Evolutionary conservation across 2,888 invertebrate genomes (phyloP).

Genomic region (Brenthis ino): DNA sequence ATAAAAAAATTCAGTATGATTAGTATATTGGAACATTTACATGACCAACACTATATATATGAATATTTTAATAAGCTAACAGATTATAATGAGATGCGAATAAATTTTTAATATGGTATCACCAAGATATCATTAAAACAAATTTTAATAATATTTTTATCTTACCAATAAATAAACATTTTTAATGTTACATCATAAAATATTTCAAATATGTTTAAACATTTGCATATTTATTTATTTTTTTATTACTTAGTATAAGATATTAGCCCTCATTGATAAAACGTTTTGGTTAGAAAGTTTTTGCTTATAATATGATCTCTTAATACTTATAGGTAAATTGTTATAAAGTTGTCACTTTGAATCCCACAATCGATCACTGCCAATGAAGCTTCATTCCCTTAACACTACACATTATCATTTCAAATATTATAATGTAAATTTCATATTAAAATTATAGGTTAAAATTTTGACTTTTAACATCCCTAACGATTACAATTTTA

Average conservation of each 20-base stretch:
- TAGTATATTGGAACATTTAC: not conserved
- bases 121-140: too few species aligned
- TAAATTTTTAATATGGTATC: too few species aligned
- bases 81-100: too few species aligned
- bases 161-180: too few species aligned
- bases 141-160: too few species aligned
- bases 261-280: conserved; percentile 18
- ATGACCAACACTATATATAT: too few species aligned
- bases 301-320: conserved; percentile 39
- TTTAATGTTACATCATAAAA: too few species aligned
- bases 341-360: conserved; percentile 33
- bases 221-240: not conserved
- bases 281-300: conserved; percentile 31
- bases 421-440: not conserved
- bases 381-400: conserved; percentile 16
- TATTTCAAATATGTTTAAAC: too few species aligned
- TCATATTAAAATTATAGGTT: not conserved
- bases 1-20: not conserved
- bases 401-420: not conserved
- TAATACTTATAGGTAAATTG: conserved; percentile 33
- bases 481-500: too few species aligned
- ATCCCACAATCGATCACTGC: conserved; percentile 21
- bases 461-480: too few species aligned
- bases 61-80: too few species aligned
- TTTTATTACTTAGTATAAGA: not conserved